phyloP scores from a whole-genome alignment of 2,113 vertebrate species.

The Hucho hucho region DNA sequence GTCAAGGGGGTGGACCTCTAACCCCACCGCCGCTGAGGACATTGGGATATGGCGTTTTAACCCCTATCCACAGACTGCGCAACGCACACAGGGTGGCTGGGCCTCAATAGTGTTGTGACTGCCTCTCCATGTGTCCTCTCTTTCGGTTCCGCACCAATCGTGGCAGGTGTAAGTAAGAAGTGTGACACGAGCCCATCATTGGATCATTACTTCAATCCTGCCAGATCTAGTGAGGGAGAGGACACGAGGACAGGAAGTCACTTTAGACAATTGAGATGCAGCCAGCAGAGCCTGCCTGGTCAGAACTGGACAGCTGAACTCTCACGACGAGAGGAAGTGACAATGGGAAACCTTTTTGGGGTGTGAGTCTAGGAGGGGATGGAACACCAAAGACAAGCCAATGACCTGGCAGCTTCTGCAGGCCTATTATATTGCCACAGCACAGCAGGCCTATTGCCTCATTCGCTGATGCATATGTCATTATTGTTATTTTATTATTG shows the following conservation, averaged over 20 bases:
- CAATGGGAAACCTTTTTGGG: conserved; percentile 18
- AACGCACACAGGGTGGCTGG: conserved; percentile 8
- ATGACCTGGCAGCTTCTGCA: conserved; percentile 16
- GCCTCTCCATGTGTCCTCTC: conserved; percentile 21
- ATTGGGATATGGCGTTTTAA: not conserved
- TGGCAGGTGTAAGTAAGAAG: not conserved
- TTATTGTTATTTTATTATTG: not conserved
- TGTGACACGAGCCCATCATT: not conserved
- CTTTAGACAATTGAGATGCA: conserved; percentile 21
- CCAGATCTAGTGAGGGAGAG: not conserved
- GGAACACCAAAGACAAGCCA: not conserved
- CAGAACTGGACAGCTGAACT: not conserved
- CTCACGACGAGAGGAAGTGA: conserved; percentile 13
- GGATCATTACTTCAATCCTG: not conserved
- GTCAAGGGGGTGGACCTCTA: conserved; percentile 94
- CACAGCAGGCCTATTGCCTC: conserved; percentile 53
- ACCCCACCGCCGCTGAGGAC: conserved; percentile 33
- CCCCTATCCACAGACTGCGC: conserved; percentile 2
- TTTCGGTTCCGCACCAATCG: not conserved
- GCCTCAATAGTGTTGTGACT: not conserved
- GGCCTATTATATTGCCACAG: conserved; percentile 20
- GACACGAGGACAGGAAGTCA: conserved; percentile 1
- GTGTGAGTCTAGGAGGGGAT: not conserved
- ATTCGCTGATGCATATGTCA: conserved; percentile 57
- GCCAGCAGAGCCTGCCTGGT: not conserved